phyloP scores from a whole-genome alignment of 2,888 invertebrate species.

The Dyspetes luteomarginatus region DNA sequence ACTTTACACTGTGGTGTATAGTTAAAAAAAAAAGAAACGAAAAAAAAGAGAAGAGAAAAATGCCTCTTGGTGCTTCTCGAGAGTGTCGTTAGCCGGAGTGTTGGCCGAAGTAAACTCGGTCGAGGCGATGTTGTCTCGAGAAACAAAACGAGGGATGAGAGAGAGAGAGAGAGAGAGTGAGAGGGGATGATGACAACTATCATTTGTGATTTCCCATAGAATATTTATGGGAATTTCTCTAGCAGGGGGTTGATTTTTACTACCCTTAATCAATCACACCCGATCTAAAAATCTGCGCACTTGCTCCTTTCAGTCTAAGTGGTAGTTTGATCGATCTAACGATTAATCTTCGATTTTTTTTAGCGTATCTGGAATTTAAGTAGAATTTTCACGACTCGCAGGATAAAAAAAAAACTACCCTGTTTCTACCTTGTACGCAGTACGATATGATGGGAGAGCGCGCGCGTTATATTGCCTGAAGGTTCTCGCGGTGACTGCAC shows the following conservation, averaged over 20 bases:
- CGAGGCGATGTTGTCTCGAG: constrained; percentile 14
- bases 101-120: constrained; percentile 24
- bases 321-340: too few relatives aligned
- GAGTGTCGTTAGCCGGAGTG: constrained; percentile 54
- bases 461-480: constrained; percentile 72
- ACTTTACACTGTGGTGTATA: constrained; percentile 31
- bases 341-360: too few relatives aligned
- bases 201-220: background rate
- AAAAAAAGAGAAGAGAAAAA: background rate
- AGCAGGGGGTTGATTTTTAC: too few relatives aligned
- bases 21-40: constrained; percentile 10
- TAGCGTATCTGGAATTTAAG: too few relatives aligned
- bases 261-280: too few relatives aligned
- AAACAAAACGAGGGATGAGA: background rate
- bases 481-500: constrained; percentile 78
- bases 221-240: too few relatives aligned
- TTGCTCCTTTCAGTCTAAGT: too few relatives aligned
- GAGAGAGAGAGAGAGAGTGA: background rate
- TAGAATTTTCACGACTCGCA: constrained; percentile 72
- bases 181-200: background rate
- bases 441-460: background rate
- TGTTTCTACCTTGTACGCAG: background rate
- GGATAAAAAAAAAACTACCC: background rate
- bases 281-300: too few relatives aligned
- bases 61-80: constrained; percentile 18